Evolutionary conservation across 2,113 vertebrate species (phyloP), one percentile per base, ranked within the genome.

Genomic region (Ammodytes dubius): DNA sequence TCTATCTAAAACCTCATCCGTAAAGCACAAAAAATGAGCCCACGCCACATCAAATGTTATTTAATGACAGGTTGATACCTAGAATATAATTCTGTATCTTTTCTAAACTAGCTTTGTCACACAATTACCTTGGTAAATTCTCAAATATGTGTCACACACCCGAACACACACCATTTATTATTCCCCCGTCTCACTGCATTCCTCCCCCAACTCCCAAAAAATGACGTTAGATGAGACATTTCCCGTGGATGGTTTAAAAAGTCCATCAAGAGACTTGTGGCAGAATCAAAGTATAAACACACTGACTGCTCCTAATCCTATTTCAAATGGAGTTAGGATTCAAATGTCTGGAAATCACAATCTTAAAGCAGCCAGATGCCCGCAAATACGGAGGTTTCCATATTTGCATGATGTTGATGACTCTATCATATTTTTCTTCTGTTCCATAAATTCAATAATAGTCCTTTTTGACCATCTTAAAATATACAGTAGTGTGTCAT

Each of bases 171-270:
- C 27, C 27, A 27, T 27, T 27, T 27, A 27, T 27, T 27, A 9
- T 56, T 45, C 46, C 45, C 52, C 74, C 0, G 64, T 67, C 75
- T 19, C 7, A 12, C 49, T 63, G 67, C 39, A 43, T 53, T n/a
- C 65, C 42, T 39, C 52, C 49, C 57, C 67, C 70, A 46, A 17
- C 75, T 68, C 57, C 46, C 60, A 61, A 58, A 46, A 73, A n/a
- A 64, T 45, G 43, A 77, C 39, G 7, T 52, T n/a, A 7, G 27
- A 63, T 12, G 5, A 70, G 14, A 76, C 81, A 84, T 69, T 60
- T 7, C 74, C 45, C 84, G 68, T 77, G 70, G 69, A 61, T 74
- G 85, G 68, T 75, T 81, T 70, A 5, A 57, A 70, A 81, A 70
- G 79, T 77, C 83, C 73, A 47, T 58, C 49, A 71, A n/a, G 54